Percentiles rank a stretch among this genome's conserved stretches.
These are phyloP conservation scores for Choreutis nemorana DNA, from an alignment of 2,888 invertebrate genomes.

Conservation along the genomic window DNA sequence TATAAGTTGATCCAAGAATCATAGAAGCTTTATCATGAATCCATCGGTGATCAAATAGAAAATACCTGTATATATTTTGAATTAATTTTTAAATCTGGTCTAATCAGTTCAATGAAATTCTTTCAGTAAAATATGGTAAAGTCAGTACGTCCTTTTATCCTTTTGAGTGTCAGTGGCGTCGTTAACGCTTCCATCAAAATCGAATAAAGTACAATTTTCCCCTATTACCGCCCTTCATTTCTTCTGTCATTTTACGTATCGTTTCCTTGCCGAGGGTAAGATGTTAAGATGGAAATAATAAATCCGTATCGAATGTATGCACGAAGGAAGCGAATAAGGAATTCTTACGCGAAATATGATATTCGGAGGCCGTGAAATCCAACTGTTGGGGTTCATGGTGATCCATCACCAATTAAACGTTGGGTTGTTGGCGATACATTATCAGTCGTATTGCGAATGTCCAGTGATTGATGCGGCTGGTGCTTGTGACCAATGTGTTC, in stretches of 20 bases:
- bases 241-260: constrained; percentile 65
- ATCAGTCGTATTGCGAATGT: constrained; percentile 43
- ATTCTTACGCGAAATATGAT: constrained; percentile 31
- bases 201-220: constrained; percentile 64
- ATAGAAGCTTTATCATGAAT: too few relatives aligned
- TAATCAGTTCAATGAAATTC: too few relatives aligned
- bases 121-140: too few relatives aligned
- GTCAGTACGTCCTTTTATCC: constrained; percentile 23
- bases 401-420: constrained; percentile 64
- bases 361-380: constrained; percentile 37
- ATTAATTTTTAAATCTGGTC: too few relatives aligned
- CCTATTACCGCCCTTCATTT: constrained; percentile 61
- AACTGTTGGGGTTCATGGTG: constrained; percentile 24
- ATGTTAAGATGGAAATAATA: constrained; percentile 58
- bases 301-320: constrained; percentile 59
- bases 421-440: constrained; percentile 55
- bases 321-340: constrained; percentile 39
- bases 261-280: constrained; percentile 59
- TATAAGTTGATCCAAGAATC: too few relatives aligned
- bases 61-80: too few relatives aligned
- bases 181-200: constrained; percentile 61
- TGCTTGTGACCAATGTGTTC: constrained; percentile 32
- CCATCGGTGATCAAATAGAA: too few relatives aligned
- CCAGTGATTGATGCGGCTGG: constrained; percentile 53
- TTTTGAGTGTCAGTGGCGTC: constrained; percentile 41